Evolutionary conservation across 2,797 vertebrate genomes (phyloP), one percentile per base, ranked within the genome.

Genomic region (Chrysocyon brachyurus): DNA sequence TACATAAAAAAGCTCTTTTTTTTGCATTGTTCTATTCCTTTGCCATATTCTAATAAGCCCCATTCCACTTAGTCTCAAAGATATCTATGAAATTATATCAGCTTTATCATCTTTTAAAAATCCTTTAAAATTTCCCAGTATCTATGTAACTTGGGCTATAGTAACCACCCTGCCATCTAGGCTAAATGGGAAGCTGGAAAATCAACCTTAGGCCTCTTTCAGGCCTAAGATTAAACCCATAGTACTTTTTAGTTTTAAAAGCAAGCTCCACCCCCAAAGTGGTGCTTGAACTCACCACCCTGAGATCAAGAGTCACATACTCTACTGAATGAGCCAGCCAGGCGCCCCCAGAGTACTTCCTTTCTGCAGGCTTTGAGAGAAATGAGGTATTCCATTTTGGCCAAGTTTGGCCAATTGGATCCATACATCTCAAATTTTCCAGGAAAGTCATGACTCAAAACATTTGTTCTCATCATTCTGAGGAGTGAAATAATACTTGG

Each of bases 1-100:
- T 56, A 87, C 59, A 63, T 75, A 28, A 70, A 93, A 83, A 81
- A 28, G 12, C 2, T 61, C 12, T 84, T 24, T 78, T 24, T 78
- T 28, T 77, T 40, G 9, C 31, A 86, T 54, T 57, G 11, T 54
- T 87, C 11, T 90, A 57, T 83, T 79, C 4, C 14, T 81, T 90
- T 94, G 40, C 46, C 6, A 64, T 64, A 82, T 82, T 88, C 46
- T 88, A 84, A 28, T 54, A 81, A 92, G 24, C 14, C 26, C 36
- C 28, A 88, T 81, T 90, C 3, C 24, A 72, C 4, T 68, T 94
- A 81, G 17, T 87, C 21, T 64, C 28, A 84, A 87, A 79, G 26
- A 21, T 88, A 94, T 19, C 2, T 19, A 57, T 87, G 88, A 91
- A 63, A 92, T 88, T 84, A 59, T 57, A 92, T 87, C 54, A 89